Conservation (phyloP, 2,113 vertebrate genomes). For the Brachirus orientalis region DNA sequence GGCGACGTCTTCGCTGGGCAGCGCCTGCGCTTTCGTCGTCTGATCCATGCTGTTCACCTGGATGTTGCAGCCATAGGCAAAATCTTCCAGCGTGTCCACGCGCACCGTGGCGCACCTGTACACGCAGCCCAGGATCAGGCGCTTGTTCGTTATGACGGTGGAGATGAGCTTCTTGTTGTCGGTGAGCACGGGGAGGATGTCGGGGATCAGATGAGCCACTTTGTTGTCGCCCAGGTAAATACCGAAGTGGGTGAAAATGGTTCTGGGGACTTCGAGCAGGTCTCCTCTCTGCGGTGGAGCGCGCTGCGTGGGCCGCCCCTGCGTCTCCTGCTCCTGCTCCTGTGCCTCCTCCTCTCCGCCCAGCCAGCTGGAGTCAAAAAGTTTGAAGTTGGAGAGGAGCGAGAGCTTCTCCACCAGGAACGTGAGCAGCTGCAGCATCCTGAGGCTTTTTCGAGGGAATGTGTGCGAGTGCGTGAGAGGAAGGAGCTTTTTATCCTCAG, state of each 20-base stretch:
- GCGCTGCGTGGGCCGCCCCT: slow-evolving; percentile 45
- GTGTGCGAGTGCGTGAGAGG: background rate
- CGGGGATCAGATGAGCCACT: slow-evolving; percentile 95
- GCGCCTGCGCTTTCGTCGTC: slow-evolving; percentile 69
- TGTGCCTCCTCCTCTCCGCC: slow-evolving; percentile 13
- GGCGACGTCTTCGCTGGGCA: slow-evolving; percentile 85
- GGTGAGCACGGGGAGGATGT: slow-evolving; percentile 89
- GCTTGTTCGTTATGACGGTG: slow-evolving; percentile 88
- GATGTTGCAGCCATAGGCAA: slow-evolving; percentile 88
- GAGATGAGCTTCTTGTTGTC: slow-evolving; percentile 76
- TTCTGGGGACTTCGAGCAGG: slow-evolving; percentile 90
- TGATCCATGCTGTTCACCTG: slow-evolving; percentile 87
- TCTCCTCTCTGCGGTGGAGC: slow-evolving; percentile 85
- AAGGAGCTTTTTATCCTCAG: slow-evolving; percentile 62
- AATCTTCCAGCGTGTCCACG: slow-evolving; percentile 92
- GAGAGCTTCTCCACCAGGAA: slow-evolving; percentile 88
- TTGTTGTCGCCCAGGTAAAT: slow-evolving; percentile 92
- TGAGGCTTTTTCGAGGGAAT: background rate
- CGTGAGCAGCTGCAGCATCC: slow-evolving; percentile 83
- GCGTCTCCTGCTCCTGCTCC: background rate
- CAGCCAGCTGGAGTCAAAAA: slow-evolving; percentile 68
- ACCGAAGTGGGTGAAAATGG: slow-evolving; percentile 91
- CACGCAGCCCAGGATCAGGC: slow-evolving; percentile 91
- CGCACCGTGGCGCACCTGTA: slow-evolving; percentile 86
- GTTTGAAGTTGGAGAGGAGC: slow-evolving; percentile 81